A percentile compares a stretch with the other conserved stretches of the same genome.
These are phyloP conservation scores for Hypothenemus hampei DNA, from an alignment of 1,140 invertebrate species.

Conservation along the genomic window DNA sequence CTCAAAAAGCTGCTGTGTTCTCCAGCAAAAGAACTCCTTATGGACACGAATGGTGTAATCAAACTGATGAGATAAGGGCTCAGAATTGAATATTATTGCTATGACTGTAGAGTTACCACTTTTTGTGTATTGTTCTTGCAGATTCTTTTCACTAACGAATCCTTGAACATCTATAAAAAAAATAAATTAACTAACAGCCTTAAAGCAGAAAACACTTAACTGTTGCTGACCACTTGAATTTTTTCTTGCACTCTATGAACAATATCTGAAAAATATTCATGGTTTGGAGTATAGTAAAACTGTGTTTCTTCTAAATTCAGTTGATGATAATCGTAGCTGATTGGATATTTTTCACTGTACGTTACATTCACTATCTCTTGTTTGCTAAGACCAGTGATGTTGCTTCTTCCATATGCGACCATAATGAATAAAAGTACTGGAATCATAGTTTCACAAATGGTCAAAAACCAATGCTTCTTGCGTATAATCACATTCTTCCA, in stretches of 20 bases:
- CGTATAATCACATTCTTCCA: slow-evolving; percentile 48
- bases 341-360: slow-evolving; percentile 22
- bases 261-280: slow-evolving; percentile 35
- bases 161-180: slow-evolving; percentile 29
- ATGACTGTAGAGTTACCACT: slow-evolving; percentile 22
- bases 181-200: neutral
- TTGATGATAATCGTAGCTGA: slow-evolving; percentile 13
- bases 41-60: slow-evolving; percentile 35
- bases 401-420: slow-evolving; percentile 38
- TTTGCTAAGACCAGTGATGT: slow-evolving; percentile 35
- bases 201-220: slow-evolving; percentile 34
- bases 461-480: slow-evolving; percentile 45
- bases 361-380: slow-evolving; percentile 31
- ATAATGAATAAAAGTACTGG: slow-evolving; percentile 42
- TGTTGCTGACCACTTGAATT: slow-evolving; percentile 40
- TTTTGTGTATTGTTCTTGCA: slow-evolving; percentile 30
- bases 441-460: slow-evolving; percentile 44
- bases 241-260: slow-evolving; percentile 43
- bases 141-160: slow-evolving; percentile 26
- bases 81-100: slow-evolving; percentile 36
- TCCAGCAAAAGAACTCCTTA: slow-evolving; percentile 4
- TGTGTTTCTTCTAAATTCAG: slow-evolving; percentile 27
- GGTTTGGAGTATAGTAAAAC: slow-evolving; percentile 44
- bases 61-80: slow-evolving; percentile 23
- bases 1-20: slow-evolving; percentile 16